phyloP scores from a whole-genome alignment of 1,140 invertebrate genomes.

The Cydia splendana region DNA sequence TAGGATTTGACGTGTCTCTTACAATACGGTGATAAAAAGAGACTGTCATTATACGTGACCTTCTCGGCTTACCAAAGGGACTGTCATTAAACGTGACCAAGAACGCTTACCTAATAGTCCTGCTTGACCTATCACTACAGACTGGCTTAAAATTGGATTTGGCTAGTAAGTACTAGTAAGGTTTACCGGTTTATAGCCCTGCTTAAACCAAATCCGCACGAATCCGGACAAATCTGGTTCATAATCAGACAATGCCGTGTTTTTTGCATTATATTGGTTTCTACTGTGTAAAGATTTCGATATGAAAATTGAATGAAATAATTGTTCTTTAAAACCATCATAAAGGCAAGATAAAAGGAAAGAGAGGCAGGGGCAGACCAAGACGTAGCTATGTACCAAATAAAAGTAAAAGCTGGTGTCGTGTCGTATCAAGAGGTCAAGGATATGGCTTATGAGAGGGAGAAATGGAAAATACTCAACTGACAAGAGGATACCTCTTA shows the following conservation, averaged over 20 bases:
- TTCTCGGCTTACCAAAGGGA: constrained; percentile 1
- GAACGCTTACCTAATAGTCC: not conserved
- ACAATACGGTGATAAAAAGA: not conserved
- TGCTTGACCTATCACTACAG: not conserved
- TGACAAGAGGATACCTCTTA: too few relatives aligned
- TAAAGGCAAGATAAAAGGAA: too few relatives aligned
- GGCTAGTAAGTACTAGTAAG: constrained; percentile 9
- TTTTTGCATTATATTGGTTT: constrained; percentile 7
- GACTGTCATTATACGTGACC: constrained; percentile 1
- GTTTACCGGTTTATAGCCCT: constrained; percentile 14
- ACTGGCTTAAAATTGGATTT: constrained; percentile 7
- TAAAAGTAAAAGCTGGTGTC: too few relatives aligned
- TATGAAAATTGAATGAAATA: too few relatives aligned
- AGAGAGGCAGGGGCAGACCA: too few relatives aligned
- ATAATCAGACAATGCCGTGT: constrained; percentile 4
- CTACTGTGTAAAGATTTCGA: not conserved
- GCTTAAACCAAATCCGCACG: not conserved
- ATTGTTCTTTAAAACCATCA: too few relatives aligned
- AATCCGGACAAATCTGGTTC: constrained; percentile 22
- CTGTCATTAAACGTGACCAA: not conserved
- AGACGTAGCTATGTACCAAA: too few relatives aligned
- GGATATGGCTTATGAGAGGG: too few relatives aligned
- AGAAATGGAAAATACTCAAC: too few relatives aligned
- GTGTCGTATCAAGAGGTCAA: too few relatives aligned
- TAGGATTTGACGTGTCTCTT: constrained; percentile 4